Evolutionary conservation across 2,888 invertebrate genomes (phyloP), one percentile per base, ranked within the genome.

Genomic region (Acanthosepion pharaonis): DNA sequence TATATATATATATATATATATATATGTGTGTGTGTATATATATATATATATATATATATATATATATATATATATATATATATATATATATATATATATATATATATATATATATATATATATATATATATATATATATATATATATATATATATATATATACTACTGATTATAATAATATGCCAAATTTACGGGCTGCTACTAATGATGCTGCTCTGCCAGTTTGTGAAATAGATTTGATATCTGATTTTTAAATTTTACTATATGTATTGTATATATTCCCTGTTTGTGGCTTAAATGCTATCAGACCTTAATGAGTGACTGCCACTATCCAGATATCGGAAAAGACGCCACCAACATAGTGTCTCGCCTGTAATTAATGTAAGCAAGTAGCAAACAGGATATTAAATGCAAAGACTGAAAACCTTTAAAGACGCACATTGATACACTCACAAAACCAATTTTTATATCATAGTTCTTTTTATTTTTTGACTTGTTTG

Each of bases 281-380:
- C 28, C 28, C 2, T 25, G 25, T 78, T 78, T 15, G n/a, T 78
- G 78, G n/a, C 78, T 78, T 78, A 5, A 78, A 78, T 33, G 78
- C 78, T 78, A 78, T n/a, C 78, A 78, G 33, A 78, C 78, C n/a
- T n/a, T n/a, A n/a, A 78, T n/a, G n/a, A n/a, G 78, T 11, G 33
- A 78, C 78, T 78, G 78, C 78, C 78, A 78, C 78, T n/a, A 78
- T 78, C 78, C n/a, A 78, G 78, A 33, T 78, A 33, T 78, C n/a
- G n/a, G 78, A n/a, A 78, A 78, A 33, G 78, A 78, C 18, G 78
- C 78, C n/a, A 78, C 78, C 1, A n/a, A 78, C 78, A 33, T 78
- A 78, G 78, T 78, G 78, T 78, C 78, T 78, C n/a, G 78, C n/a
- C 78, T 78, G 78, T 78, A 78, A 78, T 78, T 78, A 78, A 78